A percentile compares a stretch with the other conserved stretches of the same genome.
phyloP scores from a whole-genome alignment of 1,140 invertebrate genomes.

The Trachymyrmex cornetzi region DNA sequence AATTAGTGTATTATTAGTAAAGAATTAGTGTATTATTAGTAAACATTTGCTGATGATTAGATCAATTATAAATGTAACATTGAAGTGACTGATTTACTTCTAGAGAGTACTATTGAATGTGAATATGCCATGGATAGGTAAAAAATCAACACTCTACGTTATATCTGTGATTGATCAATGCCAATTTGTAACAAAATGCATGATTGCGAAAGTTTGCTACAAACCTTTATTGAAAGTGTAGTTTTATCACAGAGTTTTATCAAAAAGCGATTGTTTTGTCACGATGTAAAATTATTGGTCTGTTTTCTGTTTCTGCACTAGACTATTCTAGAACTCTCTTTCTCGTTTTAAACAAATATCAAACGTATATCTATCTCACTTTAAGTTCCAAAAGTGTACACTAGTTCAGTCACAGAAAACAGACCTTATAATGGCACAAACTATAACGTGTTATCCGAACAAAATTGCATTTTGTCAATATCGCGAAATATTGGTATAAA shows the following conservation, averaged over 20 bases:
- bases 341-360: no score
- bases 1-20: no score
- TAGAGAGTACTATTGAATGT: not conserved
- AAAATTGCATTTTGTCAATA: not conserved
- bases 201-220: conserved; percentile 9
- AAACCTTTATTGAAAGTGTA: not conserved
- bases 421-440: not conserved
- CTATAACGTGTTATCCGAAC: not conserved
- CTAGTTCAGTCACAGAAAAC: no score
- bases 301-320: no score
- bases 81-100: no score
- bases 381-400: no score
- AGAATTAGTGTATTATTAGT: no score
- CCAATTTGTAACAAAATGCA: not conserved
- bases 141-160: conserved; percentile 1
- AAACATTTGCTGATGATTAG: no score
- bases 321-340: no score
- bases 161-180: conserved; percentile 16
- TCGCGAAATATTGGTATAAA: not conserved
- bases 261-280: not conserved
- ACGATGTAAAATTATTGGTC: not conserved
- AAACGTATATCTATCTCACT: no score
- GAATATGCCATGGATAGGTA: not conserved
- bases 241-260: no score
- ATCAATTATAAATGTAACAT: no score